Evolutionary conservation across 2,888 invertebrate genomes (phyloP).

Genomic region (Harpalus rufipes): DNA sequence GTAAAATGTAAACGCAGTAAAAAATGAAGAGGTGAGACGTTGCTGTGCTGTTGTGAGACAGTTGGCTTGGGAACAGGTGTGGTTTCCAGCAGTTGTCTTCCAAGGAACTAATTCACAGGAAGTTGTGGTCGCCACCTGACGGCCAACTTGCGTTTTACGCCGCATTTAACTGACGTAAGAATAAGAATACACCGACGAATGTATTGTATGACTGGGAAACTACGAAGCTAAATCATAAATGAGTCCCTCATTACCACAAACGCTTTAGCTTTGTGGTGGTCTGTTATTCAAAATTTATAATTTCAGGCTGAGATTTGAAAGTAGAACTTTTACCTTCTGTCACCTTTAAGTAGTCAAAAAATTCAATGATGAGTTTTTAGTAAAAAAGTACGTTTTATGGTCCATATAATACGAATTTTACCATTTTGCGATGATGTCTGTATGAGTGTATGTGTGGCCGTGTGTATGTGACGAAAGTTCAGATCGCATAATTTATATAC

Average conservation of each 20-base stretch:
- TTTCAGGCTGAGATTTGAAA: too few species aligned
- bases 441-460: too few species aligned
- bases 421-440: too few species aligned
- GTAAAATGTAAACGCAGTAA: slow-evolving; percentile 30
- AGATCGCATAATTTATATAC: too few species aligned
- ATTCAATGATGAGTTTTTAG: too few species aligned
- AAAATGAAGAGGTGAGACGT: slow-evolving; percentile 49
- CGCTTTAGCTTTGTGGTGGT: not conserved
- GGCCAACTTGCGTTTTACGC: slow-evolving; percentile 44
- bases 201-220: not conserved
- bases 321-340: too few species aligned
- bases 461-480: too few species aligned
- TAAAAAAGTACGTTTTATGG: too few species aligned
- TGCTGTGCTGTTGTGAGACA: slow-evolving; percentile 13
- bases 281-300: too few species aligned
- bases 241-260: not conserved
- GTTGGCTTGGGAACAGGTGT: slow-evolving; percentile 62
- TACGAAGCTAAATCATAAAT: not conserved
- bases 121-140: slow-evolving; percentile 66
- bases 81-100: slow-evolving; percentile 59
- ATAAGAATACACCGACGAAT: slow-evolving; percentile 29
- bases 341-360: too few species aligned
- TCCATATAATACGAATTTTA: too few species aligned
- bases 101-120: slow-evolving; percentile 63
- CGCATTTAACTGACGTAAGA: slow-evolving; percentile 35